A percentile compares a stretch with the other conserved stretches of the same genome.
phyloP scores from a whole-genome alignment of 2,888 invertebrate genomes.

The Cataglyphis rosenhaueri region DNA sequence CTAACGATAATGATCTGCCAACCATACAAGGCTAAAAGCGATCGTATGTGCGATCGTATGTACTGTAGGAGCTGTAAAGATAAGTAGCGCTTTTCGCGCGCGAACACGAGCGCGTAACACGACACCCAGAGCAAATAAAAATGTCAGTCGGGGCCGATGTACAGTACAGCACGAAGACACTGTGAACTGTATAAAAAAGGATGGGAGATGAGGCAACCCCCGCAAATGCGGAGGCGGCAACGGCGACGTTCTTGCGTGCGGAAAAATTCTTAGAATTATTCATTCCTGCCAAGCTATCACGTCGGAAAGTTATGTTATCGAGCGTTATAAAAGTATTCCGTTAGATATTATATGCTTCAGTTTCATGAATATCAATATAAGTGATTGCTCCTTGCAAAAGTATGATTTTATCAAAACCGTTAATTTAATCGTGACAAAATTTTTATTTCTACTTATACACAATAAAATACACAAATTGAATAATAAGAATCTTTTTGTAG shows the following conservation, averaged over 20 bases:
- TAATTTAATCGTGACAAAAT: neutral
- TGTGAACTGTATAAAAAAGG: slow-evolving; percentile 31
- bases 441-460: neutral
- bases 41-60: slow-evolving; percentile 28
- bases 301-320: slow-evolving; percentile 8
- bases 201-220: slow-evolving; percentile 5
- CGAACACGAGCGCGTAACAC: slow-evolving; percentile 74
- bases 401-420: slow-evolving; percentile 13
- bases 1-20: slow-evolving; percentile 52
- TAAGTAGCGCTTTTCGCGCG: slow-evolving; percentile 60
- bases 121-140: slow-evolving; percentile 75
- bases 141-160: slow-evolving; percentile 26
- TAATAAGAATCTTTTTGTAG: neutral
- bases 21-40: slow-evolving; percentile 15
- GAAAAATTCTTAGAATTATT: slow-evolving; percentile 49
- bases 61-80: slow-evolving; percentile 55
- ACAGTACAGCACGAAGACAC: slow-evolving; percentile 41
- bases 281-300: slow-evolving; percentile 2
- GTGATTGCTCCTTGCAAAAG: neutral
- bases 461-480: neutral
- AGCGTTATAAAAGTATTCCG: slow-evolving; percentile 16
- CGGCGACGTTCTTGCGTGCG: slow-evolving; percentile 27
- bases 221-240: neutral
- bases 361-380: slow-evolving; percentile 26
- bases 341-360: neutral